A percentile compares a stretch with the other conserved stretches of the same genome.
Evolutionary conservation across 2,113 vertebrate genomes (phyloP).

Genomic region (Verasper variegatus): DNA sequence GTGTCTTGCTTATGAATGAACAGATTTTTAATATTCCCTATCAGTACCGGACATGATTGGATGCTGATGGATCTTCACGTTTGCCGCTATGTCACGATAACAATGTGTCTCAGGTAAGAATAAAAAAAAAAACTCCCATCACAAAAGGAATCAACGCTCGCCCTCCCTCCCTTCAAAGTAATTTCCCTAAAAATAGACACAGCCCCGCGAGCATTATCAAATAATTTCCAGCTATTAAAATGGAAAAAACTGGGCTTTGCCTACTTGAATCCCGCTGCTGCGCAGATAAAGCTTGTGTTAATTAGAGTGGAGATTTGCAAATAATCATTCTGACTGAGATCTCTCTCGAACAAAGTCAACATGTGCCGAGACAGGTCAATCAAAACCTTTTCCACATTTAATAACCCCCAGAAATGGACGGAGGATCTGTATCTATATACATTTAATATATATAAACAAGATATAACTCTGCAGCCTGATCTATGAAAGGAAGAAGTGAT

Average conservation of each 20-base stretch:
- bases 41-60: background rate
- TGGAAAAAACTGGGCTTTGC: slow-evolving; percentile 19
- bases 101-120: slow-evolving; percentile 9
- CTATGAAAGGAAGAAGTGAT: background rate
- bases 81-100: slow-evolving; percentile 15
- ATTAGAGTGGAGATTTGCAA: slow-evolving; percentile 31
- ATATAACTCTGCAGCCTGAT: background rate
- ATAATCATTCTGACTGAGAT: slow-evolving; percentile 2
- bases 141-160: background rate
- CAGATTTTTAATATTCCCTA: background rate
- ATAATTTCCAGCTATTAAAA: slow-evolving; percentile 36
- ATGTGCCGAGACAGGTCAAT: background rate
- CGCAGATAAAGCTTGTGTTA: slow-evolving; percentile 20
- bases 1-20: slow-evolving; percentile 35
- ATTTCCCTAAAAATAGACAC: slow-evolving; percentile 36
- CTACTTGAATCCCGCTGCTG: background rate
- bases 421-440: background rate
- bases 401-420: background rate
- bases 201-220: slow-evolving; percentile 20
- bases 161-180: slow-evolving; percentile 20
- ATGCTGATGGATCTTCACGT: slow-evolving; percentile 32
- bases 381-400: background rate
- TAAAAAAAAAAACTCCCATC: background rate
- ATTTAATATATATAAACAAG: background rate
- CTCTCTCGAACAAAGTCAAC: background rate